Evolutionary conservation across 2,797 vertebrate genomes (phyloP), one percentile per base, ranked within the genome.

Genomic region (Pagetopsis macropterus): DNA sequence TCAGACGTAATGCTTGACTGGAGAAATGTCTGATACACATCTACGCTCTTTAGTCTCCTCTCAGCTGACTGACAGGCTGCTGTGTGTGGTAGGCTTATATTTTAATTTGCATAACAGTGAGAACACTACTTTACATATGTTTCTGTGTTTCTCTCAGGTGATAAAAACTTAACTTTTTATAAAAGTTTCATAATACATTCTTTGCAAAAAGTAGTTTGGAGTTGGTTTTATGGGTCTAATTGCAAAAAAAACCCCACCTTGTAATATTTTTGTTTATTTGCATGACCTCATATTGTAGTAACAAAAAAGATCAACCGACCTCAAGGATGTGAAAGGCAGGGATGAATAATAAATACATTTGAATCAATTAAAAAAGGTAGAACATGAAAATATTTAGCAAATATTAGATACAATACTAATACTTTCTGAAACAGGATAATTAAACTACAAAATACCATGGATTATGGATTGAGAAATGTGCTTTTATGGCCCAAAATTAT

Each of bases 1-100:
- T 93, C 90, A 91, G 89, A 76, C 69, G 86, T 70, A 86, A 93
- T 76, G 90, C 88, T 90, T 81, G 76, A 85, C 86, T 91, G 91
- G 73, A 55, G 74, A 91, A 89, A 84, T 62, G 75, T 81, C 78
- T 71, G 92, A 93, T 92, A 93, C 76, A 67, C 87, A 94, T 93
- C 90, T 91, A 19, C 63, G 43, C 81, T 72, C 85, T 89, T 88
- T 85, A 85, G 90, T 88, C 77, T 84, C 58, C 73, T 68, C 72
- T 48, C 82, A 83, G 75, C 81, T 89, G 89, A 91, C 82, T 83
- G 91, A 90, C 91, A 85, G 87, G 69, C 72, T 52, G 55, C 69
- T 70, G 71, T 69, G 62, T 72, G 75, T 67, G 27, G 4, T 27
- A 27, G 27, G 27, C 27, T 27, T 27, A 27, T 27, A 27, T 63